These are phyloP conservation scores for Tillus elongatus DNA, from an alignment of 2,888 invertebrate genomes.

Conservation along the genomic window DNA sequence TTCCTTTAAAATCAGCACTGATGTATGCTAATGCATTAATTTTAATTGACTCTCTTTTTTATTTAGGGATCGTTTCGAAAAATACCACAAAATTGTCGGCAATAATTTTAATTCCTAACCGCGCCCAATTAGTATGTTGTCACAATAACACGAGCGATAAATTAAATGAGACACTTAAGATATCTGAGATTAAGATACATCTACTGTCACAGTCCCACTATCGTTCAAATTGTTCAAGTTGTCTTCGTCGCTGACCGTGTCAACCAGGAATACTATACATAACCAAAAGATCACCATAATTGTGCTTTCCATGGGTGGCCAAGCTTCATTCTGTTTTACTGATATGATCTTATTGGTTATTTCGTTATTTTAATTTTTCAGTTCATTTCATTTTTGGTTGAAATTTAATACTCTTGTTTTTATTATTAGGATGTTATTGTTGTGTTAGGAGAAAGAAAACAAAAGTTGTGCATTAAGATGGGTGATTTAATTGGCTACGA, in stretches of 20 bases:
- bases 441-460: too few species aligned
- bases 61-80: too few species aligned
- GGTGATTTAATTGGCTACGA: too few species aligned
- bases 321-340: not conserved
- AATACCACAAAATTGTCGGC: slow-evolving; percentile 16
- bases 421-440: too few species aligned
- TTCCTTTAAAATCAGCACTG: too few species aligned
- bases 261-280: not conserved
- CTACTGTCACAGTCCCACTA: slow-evolving; percentile 15
- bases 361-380: too few species aligned
- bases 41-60: too few species aligned
- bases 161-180: slow-evolving; percentile 29
- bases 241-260: slow-evolving; percentile 2
- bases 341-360: not conserved
- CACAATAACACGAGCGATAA: slow-evolving; percentile 33
- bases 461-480: too few species aligned
- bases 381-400: not conserved
- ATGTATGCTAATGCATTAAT: too few species aligned
- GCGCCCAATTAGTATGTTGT: slow-evolving; percentile 32
- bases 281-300: slow-evolving; percentile 3
- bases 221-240: not conserved
- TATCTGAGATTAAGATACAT: slow-evolving; percentile 15
- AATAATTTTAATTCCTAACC: slow-evolving; percentile 27
- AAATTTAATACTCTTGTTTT: not conserved
- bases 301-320: slow-evolving; percentile 2